These are phyloP conservation scores for Sabellastarte sp. DNA, from an alignment of 2,888 invertebrate species.

Conservation along the genomic window DNA sequence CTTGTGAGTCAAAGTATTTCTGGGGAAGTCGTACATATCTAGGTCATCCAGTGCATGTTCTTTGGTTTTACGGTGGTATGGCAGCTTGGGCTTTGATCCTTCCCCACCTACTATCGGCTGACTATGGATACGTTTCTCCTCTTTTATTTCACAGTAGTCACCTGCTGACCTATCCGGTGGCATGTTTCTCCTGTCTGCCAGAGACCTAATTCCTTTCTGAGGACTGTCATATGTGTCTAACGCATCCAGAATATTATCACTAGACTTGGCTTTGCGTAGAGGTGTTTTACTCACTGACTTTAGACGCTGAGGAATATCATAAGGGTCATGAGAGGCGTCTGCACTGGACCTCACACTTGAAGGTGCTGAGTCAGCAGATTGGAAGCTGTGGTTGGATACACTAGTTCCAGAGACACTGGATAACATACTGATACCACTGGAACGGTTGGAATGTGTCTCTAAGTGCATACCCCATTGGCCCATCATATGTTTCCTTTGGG, in stretches of 20 bases:
- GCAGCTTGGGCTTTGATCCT: too few species aligned
- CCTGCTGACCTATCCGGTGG: too few species aligned
- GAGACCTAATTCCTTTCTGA: slow-evolving; percentile 5
- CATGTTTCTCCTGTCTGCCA: too few species aligned
- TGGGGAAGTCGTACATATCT: background rate
- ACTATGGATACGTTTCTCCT: too few species aligned
- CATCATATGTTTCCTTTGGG: background rate
- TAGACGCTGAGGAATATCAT: slow-evolving; percentile 13
- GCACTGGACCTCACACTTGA: background rate
- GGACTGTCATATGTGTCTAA: background rate
- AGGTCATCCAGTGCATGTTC: background rate
- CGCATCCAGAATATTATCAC: background rate
- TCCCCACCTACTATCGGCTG: slow-evolving; percentile 1
- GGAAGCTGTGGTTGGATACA: too few species aligned
- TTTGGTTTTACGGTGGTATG: background rate
- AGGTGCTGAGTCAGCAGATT: background rate
- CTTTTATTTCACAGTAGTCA: too few species aligned
- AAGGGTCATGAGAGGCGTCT: too few species aligned
- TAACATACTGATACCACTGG: background rate
- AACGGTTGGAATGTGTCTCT: background rate
- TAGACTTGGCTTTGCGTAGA: background rate
- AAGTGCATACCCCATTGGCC: background rate
- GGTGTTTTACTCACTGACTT: background rate
- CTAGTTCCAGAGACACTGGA: background rate
- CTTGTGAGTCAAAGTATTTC: too few species aligned